Percentiles rank a stretch among this genome's conserved stretches.
Conservation (phyloP, 1,140 invertebrate species). For the Ylistrum balloti region DNA sequence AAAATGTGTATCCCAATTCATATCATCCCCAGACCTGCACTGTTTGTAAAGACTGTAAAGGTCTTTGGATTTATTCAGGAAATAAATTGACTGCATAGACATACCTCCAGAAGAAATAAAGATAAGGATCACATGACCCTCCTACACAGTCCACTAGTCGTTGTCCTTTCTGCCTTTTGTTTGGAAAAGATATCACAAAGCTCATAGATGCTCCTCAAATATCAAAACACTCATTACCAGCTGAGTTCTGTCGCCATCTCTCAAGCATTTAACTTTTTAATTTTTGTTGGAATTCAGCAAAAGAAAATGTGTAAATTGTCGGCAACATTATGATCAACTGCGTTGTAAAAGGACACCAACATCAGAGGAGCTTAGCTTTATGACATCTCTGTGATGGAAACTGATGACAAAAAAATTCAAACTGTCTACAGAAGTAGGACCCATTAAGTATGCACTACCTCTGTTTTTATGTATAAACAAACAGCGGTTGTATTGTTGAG, state of each 20-base stretch:
- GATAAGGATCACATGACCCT: constrained; percentile 47
- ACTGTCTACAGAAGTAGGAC: too few relatives aligned
- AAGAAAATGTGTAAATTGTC: constrained; percentile 52
- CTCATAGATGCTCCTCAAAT: constrained; percentile 60
- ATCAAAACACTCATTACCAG: constrained; percentile 56
- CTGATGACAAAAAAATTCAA: too few relatives aligned
- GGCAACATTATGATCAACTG: constrained; percentile 42
- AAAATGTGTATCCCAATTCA: neutral
- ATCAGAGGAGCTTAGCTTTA: neutral
- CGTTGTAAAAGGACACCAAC: constrained; percentile 29
- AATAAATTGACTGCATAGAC: constrained; percentile 44
- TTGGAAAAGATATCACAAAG: constrained; percentile 62
- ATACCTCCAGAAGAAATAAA: constrained; percentile 42
- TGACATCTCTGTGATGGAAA: too few relatives aligned
- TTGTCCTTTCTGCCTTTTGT: constrained; percentile 60
- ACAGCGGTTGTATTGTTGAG: too few relatives aligned
- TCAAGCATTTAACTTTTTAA: neutral
- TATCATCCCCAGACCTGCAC: neutral
- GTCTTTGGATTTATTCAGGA: neutral
- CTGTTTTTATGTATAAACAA: too few relatives aligned
- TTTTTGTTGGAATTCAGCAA: neutral
- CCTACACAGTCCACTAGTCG: constrained; percentile 54
- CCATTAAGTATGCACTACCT: too few relatives aligned
- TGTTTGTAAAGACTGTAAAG: neutral
- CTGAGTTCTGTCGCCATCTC: constrained; percentile 49